phyloP scores from a whole-genome alignment of 2,113 vertebrate genomes.

The Pandion haliaetus region DNA sequence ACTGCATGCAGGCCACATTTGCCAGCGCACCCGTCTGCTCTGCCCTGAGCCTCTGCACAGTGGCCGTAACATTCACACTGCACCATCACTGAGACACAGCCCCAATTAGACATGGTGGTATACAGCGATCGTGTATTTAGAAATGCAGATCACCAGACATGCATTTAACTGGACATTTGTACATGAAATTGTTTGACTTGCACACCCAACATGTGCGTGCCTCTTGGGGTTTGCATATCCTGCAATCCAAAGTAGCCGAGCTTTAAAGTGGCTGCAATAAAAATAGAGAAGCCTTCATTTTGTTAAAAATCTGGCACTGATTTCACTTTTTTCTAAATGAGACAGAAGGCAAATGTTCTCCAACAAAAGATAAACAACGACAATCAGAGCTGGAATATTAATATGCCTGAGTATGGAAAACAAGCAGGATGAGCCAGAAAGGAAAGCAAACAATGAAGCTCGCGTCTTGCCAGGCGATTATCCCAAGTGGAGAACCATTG shows the following conservation, averaged over 20 bases:
- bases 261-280: background rate
- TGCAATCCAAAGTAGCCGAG: background rate
- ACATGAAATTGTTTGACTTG: background rate
- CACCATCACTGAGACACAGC: background rate
- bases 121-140: fast-evolving
- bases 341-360: background rate
- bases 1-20: background rate
- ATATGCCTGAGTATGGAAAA: background rate
- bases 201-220: background rate
- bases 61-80: fast-evolving
- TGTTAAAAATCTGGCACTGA: background rate
- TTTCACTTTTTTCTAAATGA: background rate
- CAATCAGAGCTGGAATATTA: background rate
- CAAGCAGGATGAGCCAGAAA: background rate
- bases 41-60: fast-evolving
- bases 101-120: fast-evolving
- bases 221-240: background rate
- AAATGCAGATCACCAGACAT: background rate
- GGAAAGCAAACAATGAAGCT: background rate
- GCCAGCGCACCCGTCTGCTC: background rate
- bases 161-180: background rate
- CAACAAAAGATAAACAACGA: background rate
- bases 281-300: background rate
- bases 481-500: background rate
- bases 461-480: fast-evolving